Conservation (phyloP, 2,888 invertebrate species). For the Pyrrhosoma nymphula region DNA sequence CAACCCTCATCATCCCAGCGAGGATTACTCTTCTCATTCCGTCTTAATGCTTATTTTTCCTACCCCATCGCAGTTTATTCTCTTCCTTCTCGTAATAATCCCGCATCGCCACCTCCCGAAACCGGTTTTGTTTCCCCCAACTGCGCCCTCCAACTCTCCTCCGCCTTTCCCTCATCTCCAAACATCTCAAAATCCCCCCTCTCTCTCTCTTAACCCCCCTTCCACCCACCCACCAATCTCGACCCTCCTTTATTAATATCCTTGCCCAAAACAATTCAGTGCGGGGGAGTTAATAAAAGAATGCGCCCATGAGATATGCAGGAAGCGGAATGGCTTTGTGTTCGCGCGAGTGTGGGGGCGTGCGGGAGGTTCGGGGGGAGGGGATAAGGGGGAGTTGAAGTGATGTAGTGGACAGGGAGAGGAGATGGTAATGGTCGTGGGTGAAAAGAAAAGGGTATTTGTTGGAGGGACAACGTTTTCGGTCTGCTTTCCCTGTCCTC, state of each 20-base stretch:
- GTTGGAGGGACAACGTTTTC: no score
- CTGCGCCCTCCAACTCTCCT: not conserved
- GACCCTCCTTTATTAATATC: conserved; percentile 5
- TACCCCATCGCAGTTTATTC: not conserved
- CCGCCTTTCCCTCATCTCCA: not conserved
- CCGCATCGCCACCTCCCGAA: not conserved
- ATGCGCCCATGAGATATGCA: conserved; percentile 48
- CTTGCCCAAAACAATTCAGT: conserved; percentile 13
- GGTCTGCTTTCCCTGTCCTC: not conserved
- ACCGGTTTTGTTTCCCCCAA: not conserved
- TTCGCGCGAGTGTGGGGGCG: not conserved
- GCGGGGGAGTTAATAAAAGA: conserved; percentile 33
- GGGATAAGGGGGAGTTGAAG: no score
- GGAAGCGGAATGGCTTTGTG: conserved; percentile 37
- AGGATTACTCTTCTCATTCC: not conserved
- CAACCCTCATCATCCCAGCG: not conserved
- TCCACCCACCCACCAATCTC: not conserved
- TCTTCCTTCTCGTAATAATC: not conserved
- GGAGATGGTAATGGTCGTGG: not conserved
- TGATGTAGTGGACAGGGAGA: not conserved
- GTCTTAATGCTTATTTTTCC: not conserved
- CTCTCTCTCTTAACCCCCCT: not conserved
- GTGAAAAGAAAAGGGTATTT: not conserved
- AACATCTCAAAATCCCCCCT: not conserved
- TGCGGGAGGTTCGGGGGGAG: no score